These are phyloP conservation scores for Mesorhabditis belari DNA, from an alignment of 2,888 invertebrate species.

Conservation along the genomic window DNA sequence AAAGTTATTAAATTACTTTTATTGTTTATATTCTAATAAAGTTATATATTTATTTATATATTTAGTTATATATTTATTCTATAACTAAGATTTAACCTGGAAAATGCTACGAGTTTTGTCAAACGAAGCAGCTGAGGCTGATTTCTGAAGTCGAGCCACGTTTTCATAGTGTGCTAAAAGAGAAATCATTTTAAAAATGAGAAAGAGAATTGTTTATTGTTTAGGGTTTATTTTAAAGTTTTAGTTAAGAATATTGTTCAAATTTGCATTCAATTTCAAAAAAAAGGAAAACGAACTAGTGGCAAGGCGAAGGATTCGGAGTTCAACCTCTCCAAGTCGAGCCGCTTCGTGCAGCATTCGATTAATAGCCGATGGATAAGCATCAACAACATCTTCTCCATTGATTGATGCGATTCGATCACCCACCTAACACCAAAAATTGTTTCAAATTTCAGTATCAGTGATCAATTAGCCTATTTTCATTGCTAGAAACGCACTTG, in stretches of 20 bases:
- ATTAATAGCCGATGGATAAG: constrained; percentile 50
- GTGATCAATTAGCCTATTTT: neutral
- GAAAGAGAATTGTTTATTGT: too few species aligned
- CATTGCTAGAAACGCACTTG: constrained; percentile 10
- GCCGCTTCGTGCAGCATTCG: constrained; percentile 50
- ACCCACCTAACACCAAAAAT: constrained; percentile 31
- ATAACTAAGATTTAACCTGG: too few species aligned
- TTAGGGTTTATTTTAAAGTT: too few species aligned
- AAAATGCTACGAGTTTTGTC: neutral
- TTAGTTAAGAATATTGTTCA: neutral
- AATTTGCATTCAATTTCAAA: neutral
- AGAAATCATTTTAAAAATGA: neutral
- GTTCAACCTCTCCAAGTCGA: constrained; percentile 27
- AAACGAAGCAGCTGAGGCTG: neutral
- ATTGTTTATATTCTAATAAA: too few species aligned
- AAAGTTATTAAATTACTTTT: too few species aligned
- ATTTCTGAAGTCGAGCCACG: neutral
- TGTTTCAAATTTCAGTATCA: constrained; percentile 14
- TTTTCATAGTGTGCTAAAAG: neutral
- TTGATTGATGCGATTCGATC: constrained; percentile 54
- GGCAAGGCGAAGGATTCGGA: constrained; percentile 17
- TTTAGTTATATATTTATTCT: too few species aligned
- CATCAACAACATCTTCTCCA: constrained; percentile 42
- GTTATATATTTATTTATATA: neutral
- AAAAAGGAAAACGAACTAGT: neutral